A percentile compares a stretch with the other conserved stretches of the same genome.
Evolutionary conservation across 2,797 vertebrate genomes (phyloP).

Genomic region (Limosa lapponica): DNA sequence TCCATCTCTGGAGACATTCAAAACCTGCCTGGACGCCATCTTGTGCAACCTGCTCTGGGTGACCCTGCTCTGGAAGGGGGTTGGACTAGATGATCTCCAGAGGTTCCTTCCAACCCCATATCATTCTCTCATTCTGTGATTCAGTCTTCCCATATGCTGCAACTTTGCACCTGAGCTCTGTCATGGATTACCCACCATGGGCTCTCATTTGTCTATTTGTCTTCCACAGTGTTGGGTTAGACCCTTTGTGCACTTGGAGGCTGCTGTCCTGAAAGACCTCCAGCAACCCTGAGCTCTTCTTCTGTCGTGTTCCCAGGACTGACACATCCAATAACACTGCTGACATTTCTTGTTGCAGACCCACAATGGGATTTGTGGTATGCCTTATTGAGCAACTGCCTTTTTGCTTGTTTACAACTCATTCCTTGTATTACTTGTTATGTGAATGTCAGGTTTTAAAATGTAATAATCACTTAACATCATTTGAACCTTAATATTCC

Average conservation of each 20-base stretch:
- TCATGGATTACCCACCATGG: background rate
- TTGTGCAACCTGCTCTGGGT: too few species aligned
- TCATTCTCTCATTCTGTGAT: too few species aligned
- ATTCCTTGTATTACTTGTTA: background rate
- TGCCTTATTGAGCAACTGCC: background rate
- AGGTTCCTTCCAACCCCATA: too few species aligned
- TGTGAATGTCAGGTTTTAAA: constrained; percentile 3
- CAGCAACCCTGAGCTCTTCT: background rate
- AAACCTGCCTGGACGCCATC: too few species aligned
- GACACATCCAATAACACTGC: background rate
- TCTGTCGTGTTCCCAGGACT: background rate
- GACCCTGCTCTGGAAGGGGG: too few species aligned
- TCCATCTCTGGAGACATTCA: too few species aligned
- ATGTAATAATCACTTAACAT: background rate
- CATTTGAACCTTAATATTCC: constrained; percentile 10
- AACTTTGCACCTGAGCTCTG: background rate
- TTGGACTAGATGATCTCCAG: too few species aligned
- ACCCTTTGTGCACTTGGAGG: background rate
- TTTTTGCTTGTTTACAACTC: background rate
- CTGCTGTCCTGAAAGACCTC: background rate
- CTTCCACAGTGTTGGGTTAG: background rate
- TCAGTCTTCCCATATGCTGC: background rate
- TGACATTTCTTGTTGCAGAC: background rate
- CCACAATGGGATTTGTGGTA: background rate
- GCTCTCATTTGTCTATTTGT: background rate